Percentiles rank a stretch among this genome's conserved stretches.
These are phyloP conservation scores for Momotus momota DNA, from an alignment of 2,797 vertebrate species.

Conservation along the genomic window DNA sequence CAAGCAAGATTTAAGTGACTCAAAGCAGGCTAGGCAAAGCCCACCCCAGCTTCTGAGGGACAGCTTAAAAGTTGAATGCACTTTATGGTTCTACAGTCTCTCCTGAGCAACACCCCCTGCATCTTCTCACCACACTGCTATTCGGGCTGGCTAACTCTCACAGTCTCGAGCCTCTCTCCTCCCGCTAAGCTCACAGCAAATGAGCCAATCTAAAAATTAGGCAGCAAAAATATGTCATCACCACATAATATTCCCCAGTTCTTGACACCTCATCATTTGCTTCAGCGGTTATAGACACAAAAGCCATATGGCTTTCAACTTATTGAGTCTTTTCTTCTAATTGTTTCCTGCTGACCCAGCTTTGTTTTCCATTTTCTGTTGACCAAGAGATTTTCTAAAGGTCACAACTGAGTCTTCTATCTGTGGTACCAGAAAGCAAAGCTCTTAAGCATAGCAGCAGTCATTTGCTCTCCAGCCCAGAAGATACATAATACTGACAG, in stretches of 20 bases:
- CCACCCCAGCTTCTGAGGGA: background rate
- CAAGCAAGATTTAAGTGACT: background rate
- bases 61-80: background rate
- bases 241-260: conserved; percentile 11
- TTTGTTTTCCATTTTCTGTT: conserved; percentile 6
- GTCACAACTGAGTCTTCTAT: background rate
- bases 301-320: background rate
- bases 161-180: background rate
- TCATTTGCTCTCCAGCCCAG: background rate
- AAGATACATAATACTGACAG: background rate
- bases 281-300: conserved; percentile 8
- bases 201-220: conserved; percentile 13
- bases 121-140: background rate
- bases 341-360: conserved; percentile 9
- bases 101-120: background rate
- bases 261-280: conserved; percentile 34
- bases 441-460: background rate
- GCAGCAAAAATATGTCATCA: conserved; percentile 28
- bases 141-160: background rate
- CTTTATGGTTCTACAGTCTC: background rate
- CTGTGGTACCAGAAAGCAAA: background rate
- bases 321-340: background rate
- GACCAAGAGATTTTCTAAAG: conserved; percentile 16
- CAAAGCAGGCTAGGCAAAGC: background rate
- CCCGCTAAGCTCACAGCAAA: background rate